Evolutionary conservation across 1,140 invertebrate genomes (phyloP).

Genomic region (Vollenhovia emeryi): DNA sequence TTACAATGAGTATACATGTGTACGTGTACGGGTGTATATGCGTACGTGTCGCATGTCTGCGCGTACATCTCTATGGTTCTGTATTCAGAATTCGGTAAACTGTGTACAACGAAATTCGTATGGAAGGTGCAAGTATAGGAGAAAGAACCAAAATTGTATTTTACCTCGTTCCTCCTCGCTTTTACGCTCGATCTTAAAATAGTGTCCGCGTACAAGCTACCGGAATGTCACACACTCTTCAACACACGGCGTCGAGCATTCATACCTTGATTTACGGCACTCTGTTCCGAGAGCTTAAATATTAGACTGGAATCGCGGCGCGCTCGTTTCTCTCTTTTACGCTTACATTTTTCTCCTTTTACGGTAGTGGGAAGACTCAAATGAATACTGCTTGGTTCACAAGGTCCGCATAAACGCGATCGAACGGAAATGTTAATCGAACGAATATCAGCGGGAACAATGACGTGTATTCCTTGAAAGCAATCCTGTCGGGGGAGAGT

Average conservation of each 20-base stretch:
- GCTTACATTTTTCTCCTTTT: not conserved
- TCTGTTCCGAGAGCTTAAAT: slow-evolving; percentile 6
- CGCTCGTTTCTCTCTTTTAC: no score
- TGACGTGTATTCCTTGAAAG: not conserved
- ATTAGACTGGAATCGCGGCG: not conserved
- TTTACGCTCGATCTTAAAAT: slow-evolving; percentile 22
- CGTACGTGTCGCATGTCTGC: slow-evolving; percentile 25
- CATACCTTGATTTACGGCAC: not conserved
- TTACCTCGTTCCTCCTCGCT: not conserved
- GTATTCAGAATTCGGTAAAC: slow-evolving; percentile 8
- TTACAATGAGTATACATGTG: slow-evolving; percentile 65
- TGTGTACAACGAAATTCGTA: slow-evolving; percentile 34
- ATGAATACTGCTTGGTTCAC: slow-evolving; percentile 71
- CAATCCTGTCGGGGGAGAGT: not conserved
- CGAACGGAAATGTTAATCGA: not conserved
- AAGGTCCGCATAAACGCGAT: slow-evolving; percentile 48
- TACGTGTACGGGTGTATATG: not conserved
- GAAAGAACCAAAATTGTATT: slow-evolving; percentile 31
- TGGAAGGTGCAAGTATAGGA: not conserved
- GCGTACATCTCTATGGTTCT: slow-evolving; percentile 54
- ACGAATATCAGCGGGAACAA: not conserved
- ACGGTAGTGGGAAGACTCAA: slow-evolving; percentile 65
- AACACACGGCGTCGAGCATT: not conserved
- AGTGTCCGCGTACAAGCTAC: not conserved
- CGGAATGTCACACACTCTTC: slow-evolving; percentile 7